phyloP scores from a whole-genome alignment of 2,113 vertebrate genomes.

The Erpornis zantholeuca region DNA sequence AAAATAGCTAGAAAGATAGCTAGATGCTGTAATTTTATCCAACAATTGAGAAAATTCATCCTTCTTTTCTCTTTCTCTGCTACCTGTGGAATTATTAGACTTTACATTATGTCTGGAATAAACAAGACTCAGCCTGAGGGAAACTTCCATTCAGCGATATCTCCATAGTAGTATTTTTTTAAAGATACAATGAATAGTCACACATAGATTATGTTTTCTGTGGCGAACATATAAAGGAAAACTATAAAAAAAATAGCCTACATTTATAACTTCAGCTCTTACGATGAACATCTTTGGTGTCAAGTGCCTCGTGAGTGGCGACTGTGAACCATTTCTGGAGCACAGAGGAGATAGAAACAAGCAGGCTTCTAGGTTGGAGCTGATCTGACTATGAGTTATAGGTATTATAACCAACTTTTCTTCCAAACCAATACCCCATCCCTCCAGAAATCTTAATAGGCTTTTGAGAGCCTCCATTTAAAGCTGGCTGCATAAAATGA shows the following conservation, averaged over 20 bases:
- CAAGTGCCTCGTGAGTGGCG: background rate
- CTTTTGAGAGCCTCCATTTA: conserved; percentile 77
- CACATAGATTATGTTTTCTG: background rate
- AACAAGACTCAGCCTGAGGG: background rate
- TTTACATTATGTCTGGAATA: background rate
- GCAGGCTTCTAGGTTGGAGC: conserved; percentile 21
- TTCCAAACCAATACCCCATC: conserved; percentile 62
- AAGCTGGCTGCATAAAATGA: conserved; percentile 79
- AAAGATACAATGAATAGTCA: background rate
- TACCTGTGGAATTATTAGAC: conserved; percentile 1
- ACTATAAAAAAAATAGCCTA: background rate
- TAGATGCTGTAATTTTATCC: background rate
- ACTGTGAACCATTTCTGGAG: conserved; percentile 32
- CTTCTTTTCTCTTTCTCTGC: background rate
- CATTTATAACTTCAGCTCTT: conserved; percentile 2
- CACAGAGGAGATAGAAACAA: conserved; percentile 31
- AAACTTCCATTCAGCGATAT: background rate
- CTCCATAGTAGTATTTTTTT: background rate
- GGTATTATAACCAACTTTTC: conserved; percentile 72
- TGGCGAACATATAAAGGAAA: background rate
- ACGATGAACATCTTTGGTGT: background rate
- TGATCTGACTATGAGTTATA: conserved; percentile 72
- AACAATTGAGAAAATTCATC: background rate
- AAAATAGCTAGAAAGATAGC: background rate
- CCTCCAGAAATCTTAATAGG: conserved; percentile 78